Percentiles rank a stretch among this genome's conserved stretches.
Conservation (phyloP, 2,113 vertebrate species). For the Pseudolaguvia tuberculata region DNA sequence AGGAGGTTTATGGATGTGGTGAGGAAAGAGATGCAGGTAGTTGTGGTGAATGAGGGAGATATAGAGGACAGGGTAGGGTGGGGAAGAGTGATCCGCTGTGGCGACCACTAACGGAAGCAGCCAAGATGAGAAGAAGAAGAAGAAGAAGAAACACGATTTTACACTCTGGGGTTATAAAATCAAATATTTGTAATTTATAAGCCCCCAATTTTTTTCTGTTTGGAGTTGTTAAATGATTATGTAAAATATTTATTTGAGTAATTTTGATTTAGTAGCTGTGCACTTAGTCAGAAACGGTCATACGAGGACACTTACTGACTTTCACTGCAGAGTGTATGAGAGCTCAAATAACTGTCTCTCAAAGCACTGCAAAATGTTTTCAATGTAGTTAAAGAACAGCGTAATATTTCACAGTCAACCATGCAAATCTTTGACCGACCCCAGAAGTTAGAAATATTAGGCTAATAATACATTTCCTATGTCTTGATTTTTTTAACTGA, state of each 20-base stretch:
- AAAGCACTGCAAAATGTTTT: constrained; percentile 57
- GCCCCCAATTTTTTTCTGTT: neutral
- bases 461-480: constrained; percentile 66
- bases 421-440: constrained; percentile 61
- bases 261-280: neutral
- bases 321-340: constrained; percentile 49
- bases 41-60: no score
- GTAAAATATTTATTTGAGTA: neutral
- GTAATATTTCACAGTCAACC: constrained; percentile 47
- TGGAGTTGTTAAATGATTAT: neutral
- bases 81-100: no score
- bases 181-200: neutral
- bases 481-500: constrained; percentile 58
- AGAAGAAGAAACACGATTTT: neutral
- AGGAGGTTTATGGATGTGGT: no score
- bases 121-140: no score
- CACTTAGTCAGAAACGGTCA: constrained; percentile 16
- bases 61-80: no score
- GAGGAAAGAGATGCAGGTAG: no score
- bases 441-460: constrained; percentile 49
- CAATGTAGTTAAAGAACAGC: constrained; percentile 41
- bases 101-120: no score
- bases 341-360: constrained; percentile 60
- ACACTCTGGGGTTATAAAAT: neutral
- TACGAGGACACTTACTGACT: constrained; percentile 44